Evolutionary conservation across 2,888 invertebrate genomes (phyloP), one percentile per base, ranked within the genome.

Genomic region (Agrotis ipsilon): DNA sequence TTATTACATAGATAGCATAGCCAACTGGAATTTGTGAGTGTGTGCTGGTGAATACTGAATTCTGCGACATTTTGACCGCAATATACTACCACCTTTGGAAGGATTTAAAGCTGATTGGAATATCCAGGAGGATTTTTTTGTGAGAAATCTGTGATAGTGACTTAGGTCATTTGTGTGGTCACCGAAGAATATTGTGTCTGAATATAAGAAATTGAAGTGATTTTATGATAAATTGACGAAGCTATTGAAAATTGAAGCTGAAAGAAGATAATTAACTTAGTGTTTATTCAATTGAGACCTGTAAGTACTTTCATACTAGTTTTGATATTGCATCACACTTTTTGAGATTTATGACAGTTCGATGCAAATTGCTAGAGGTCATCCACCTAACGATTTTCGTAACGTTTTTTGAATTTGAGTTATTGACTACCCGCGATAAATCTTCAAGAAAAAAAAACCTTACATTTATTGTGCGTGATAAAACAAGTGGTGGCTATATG

Each of bases 111-210:
- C 84, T 84, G 80, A 87, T 87, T 81, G 77, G 77, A 82, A 86
- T 55, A 77, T 70, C 43, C 71, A 70, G 64, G 72, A 73, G 81
- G 77, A 84, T 84, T 82, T 83, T n/a, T 86, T 85, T 87, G 88
- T 90, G 91, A 87, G 87, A 75, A 85, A 82, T 85, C 90, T 92
- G 93, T 93, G 93, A 90, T 91, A 88, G 91, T 92, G 91, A 89
- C 87, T 83, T 80, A 77, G 72, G 64, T 76, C 72, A 83, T 88
- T 87, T 81, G 81, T 80, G 81, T 81, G 75, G 68, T 73, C 83
- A 81, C 72, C 72, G 72, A 80, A 83, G 77, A 83, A 69, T 63
- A 65, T 81, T 87, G 86, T 91, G 91, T 82, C 84, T 74, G 62
- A 75, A 78, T 59, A 57, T 16, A 32, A 54, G 46, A 77, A 76